phyloP scores from a whole-genome alignment of 2,888 invertebrate genomes.

The Clitarchus hookeri region DNA sequence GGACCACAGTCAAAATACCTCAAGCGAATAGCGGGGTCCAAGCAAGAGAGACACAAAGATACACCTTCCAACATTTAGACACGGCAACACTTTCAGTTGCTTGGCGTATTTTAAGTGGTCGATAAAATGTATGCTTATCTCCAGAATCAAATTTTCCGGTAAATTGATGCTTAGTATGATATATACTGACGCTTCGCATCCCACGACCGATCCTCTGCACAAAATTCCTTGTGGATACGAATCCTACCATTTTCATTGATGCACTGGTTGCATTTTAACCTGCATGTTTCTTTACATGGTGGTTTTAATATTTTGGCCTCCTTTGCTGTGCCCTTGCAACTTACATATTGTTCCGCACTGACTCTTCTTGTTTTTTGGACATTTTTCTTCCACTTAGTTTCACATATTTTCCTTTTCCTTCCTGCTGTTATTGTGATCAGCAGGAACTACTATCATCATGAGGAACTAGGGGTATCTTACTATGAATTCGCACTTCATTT shows the following conservation, averaged over 20 bases:
- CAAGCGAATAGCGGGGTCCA: too few relatives aligned
- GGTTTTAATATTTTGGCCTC: neutral
- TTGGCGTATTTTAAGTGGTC: too few relatives aligned
- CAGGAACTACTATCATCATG: neutral
- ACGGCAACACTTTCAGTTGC: too few relatives aligned
- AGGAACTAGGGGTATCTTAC: neutral
- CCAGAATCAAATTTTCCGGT: too few relatives aligned
- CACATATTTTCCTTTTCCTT: neutral
- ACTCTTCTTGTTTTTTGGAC: conserved; percentile 17
- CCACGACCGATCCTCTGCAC: neutral
- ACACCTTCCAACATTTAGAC: too few relatives aligned
- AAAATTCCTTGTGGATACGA: conserved; percentile 10
- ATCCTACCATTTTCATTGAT: neutral
- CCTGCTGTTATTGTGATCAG: neutral
- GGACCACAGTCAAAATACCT: too few relatives aligned
- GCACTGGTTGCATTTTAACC: neutral
- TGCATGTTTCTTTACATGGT: neutral
- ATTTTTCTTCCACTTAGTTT: conserved; percentile 12
- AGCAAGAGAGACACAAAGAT: too few relatives aligned
- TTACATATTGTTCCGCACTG: neutral
- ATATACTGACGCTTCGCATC: neutral
- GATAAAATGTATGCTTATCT: too few relatives aligned
- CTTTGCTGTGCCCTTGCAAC: neutral
- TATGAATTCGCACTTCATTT: neutral
- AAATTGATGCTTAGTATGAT: too few relatives aligned